Percentiles rank a stretch among this genome's conserved stretches.
These are phyloP conservation scores for Diplolepis rosae DNA, from an alignment of 2,888 invertebrate genomes.

Conservation along the genomic window DNA sequence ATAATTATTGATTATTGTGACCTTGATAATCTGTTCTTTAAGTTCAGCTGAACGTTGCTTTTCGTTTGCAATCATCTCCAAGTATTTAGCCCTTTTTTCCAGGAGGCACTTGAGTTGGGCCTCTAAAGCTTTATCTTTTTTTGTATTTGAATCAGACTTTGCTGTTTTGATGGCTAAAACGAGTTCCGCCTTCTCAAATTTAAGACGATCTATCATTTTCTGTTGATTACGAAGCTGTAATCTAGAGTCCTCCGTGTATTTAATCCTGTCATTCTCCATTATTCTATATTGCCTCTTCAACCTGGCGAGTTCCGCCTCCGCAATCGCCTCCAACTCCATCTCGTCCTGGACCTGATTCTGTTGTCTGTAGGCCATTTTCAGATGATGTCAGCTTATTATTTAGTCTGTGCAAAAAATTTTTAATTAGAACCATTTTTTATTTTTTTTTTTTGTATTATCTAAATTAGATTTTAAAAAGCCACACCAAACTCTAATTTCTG, in stretches of 20 bases:
- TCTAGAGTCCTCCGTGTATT: constrained; percentile 82
- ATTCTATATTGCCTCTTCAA: constrained; percentile 88
- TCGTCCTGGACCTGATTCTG: constrained; percentile 77
- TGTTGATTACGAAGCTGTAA: constrained; percentile 80
- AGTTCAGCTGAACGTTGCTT: constrained; percentile 75
- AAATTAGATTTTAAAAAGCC: too few relatives aligned
- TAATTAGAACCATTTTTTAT: not conserved
- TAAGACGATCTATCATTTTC: constrained; percentile 78
- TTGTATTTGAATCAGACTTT: constrained; percentile 77
- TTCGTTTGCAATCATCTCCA: constrained; percentile 75
- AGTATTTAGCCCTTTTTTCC: constrained; percentile 76
- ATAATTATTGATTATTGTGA: constrained; percentile 51
- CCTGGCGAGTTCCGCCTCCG: constrained; percentile 85
- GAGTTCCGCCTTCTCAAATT: constrained; percentile 79
- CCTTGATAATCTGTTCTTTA: constrained; percentile 76
- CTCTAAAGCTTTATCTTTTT: constrained; percentile 76
- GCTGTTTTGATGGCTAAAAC: constrained; percentile 77
- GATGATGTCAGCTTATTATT: not conserved
- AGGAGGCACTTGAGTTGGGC: constrained; percentile 76
- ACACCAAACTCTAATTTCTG: too few relatives aligned
- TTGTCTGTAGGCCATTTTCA: constrained; percentile 61
- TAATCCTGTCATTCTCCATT: constrained; percentile 86
- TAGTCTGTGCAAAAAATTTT: not conserved
- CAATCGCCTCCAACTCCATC: constrained; percentile 84
- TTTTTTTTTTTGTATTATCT: not conserved